Evolutionary conservation across 2,888 invertebrate species (phyloP).

Genomic region (Erynnis tages): DNA sequence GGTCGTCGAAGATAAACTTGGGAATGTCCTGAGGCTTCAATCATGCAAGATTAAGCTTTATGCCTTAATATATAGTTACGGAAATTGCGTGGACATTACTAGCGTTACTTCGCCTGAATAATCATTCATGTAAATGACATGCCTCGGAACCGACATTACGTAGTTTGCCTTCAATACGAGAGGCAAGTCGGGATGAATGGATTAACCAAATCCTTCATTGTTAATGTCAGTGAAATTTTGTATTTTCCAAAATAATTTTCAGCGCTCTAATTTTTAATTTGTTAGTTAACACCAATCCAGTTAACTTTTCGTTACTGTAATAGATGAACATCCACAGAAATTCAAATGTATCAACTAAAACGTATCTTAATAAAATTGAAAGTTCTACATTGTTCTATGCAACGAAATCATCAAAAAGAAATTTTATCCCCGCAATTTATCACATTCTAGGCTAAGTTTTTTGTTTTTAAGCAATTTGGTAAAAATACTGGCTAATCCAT

Average conservation of each 20-base stretch:
- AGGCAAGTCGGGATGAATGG: conserved; percentile 58
- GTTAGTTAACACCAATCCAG: too few relatives aligned
- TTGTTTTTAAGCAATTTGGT: too few relatives aligned
- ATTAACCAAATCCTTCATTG: conserved; percentile 55
- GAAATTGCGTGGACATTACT: conserved; percentile 39
- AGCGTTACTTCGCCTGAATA: conserved; percentile 50
- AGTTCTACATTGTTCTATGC: too few relatives aligned
- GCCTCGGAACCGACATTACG: conserved; percentile 62
- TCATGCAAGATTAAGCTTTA: conserved; percentile 45
- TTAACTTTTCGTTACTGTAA: too few relatives aligned
- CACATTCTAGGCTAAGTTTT: too few relatives aligned
- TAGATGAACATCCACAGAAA: too few relatives aligned
- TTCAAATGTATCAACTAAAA: too few relatives aligned
- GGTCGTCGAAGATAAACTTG: conserved; percentile 61
- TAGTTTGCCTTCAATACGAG: conserved; percentile 62
- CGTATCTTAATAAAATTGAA: too few relatives aligned
- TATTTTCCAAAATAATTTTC: conserved; percentile 29
- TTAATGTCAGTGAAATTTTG: conserved; percentile 50
- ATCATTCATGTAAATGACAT: conserved; percentile 74
- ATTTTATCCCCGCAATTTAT: too few relatives aligned
- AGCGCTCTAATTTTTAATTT: too few relatives aligned
- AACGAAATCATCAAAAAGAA: too few relatives aligned
- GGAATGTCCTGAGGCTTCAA: conserved; percentile 41
- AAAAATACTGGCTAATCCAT: too few relatives aligned
- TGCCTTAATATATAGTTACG: conserved; percentile 36